These are phyloP conservation scores for Sanderia malayensis DNA, from an alignment of 30 jellyfish, hydroid and myxozoan species.

Conservation along the genomic window DNA sequence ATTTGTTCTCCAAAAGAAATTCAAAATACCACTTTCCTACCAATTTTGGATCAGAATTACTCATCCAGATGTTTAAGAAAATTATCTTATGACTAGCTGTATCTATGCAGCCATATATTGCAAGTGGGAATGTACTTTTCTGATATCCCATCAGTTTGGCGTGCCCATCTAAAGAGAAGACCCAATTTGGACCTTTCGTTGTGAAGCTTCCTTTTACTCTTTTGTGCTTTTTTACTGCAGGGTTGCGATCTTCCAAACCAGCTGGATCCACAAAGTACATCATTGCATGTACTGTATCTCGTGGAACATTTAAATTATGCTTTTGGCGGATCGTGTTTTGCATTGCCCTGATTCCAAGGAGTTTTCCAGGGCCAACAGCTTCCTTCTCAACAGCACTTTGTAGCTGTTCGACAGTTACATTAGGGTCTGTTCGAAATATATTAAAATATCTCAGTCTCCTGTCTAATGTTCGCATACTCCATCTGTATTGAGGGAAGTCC, in stretches of 20 bases:
- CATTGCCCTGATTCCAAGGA: conserved; percentile 63
- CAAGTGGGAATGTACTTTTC: conserved; percentile 48
- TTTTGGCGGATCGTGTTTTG: conserved; percentile 34
- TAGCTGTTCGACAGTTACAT: conserved; percentile 34
- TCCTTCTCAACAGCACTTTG: conserved; percentile 32
- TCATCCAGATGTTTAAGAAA: conserved; percentile 23
- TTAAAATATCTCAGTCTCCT: conserved; percentile 39
- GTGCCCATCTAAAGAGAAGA: conserved; percentile 53
- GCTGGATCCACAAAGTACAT: conserved; percentile 26
- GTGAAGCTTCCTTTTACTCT: conserved; percentile 13
- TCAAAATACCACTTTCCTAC: conserved; percentile 35
- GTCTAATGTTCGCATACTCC: conserved; percentile 74
- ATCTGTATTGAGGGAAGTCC: conserved; percentile 48
- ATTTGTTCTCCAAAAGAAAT: conserved; percentile 13
- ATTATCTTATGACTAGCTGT: conserved; percentile 37
- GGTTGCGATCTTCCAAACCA: conserved; percentile 9
- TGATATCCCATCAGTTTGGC: conserved; percentile 55
- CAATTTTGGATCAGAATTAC: conserved; percentile 37
- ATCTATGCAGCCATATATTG: conserved; percentile 61
- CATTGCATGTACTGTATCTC: conserved; percentile 19
- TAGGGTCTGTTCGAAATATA: conserved; percentile 26
- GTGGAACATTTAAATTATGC: conserved; percentile 29
- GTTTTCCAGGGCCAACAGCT: conserved; percentile 48
- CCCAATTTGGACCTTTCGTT: conserved; percentile 30
- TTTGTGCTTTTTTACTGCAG: conserved; percentile 33